phyloP scores from a whole-genome alignment of 2,797 vertebrate genomes.

The Buceros bicornis region DNA sequence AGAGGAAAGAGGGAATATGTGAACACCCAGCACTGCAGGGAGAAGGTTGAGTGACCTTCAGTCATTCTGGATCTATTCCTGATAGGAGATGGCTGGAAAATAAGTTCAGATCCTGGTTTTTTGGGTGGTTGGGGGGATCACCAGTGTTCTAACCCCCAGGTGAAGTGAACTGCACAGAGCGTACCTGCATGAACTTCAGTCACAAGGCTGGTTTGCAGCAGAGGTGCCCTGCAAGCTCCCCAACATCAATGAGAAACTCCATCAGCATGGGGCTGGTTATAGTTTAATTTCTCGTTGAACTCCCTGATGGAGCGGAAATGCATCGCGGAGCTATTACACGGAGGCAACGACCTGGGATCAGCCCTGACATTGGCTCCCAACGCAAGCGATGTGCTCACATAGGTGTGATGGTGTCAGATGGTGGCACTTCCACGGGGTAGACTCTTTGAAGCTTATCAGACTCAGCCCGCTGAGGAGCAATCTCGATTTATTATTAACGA shows the following conservation, averaged over 20 bases:
- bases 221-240: not conserved
- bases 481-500: not conserved
- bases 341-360: not conserved
- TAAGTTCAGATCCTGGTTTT: not conserved
- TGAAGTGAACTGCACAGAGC: not conserved
- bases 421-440: not conserved
- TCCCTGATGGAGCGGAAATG: not conserved
- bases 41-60: not conserved
- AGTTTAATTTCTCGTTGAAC: not conserved
- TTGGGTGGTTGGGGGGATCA: rapidly evolving
- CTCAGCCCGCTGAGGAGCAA: not conserved
- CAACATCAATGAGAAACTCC: rapidly evolving
- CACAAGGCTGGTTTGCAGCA: rapidly evolving
- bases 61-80: not conserved
- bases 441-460: not conserved
- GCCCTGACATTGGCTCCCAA: rapidly evolving
- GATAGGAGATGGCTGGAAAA: rapidly evolving
- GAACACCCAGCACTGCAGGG: not conserved
- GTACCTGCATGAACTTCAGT: rapidly evolving
- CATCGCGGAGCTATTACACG: rapidly evolving
- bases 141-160: not conserved
- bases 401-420: not conserved
- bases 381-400: rapidly evolving
- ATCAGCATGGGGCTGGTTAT: not conserved
- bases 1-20: not conserved